Percentiles rank a stretch among this genome's conserved stretches.
These are phyloP conservation scores for Chalcis sispes DNA, from an alignment of 2,888 invertebrate species.

Conservation along the genomic window DNA sequence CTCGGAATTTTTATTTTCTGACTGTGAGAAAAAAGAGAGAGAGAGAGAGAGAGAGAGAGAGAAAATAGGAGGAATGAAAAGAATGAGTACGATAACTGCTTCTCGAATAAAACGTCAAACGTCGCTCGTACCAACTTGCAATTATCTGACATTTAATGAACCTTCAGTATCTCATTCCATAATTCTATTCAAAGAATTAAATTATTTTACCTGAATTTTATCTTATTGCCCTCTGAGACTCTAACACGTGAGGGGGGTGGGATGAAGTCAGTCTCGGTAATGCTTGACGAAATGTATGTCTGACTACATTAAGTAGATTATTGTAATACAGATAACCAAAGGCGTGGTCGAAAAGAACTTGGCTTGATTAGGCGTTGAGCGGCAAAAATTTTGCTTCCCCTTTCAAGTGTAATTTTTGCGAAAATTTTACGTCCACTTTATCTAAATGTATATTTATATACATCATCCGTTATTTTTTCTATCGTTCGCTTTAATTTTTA, in stretches of 20 bases:
- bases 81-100: not conserved
- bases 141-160: slow-evolving; percentile 33
- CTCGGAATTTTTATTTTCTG: slow-evolving; percentile 33
- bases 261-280: not conserved
- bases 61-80: too few species aligned
- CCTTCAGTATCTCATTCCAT: not conserved
- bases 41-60: not conserved
- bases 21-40: not conserved
- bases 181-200: slow-evolving; percentile 27
- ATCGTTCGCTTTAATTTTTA: not conserved
- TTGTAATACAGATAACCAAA: slow-evolving; percentile 10
- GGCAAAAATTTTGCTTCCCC: slow-evolving; percentile 2
- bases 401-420: not conserved
- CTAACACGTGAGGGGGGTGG: not conserved
- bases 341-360: not conserved
- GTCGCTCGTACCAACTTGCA: too few species aligned
- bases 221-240: slow-evolving; percentile 13
- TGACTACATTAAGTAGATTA: slow-evolving; percentile 33
- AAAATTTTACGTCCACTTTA: too few species aligned
- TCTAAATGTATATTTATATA: not conserved
- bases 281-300: not conserved
- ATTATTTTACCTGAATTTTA: slow-evolving; percentile 28
- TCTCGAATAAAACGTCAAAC: slow-evolving; percentile 16
- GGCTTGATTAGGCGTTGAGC: slow-evolving; percentile 7
- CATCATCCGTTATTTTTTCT: not conserved